These are phyloP conservation scores for Gryllus longicercus DNA, from an alignment of 2,888 invertebrate species.

Conservation along the genomic window DNA sequence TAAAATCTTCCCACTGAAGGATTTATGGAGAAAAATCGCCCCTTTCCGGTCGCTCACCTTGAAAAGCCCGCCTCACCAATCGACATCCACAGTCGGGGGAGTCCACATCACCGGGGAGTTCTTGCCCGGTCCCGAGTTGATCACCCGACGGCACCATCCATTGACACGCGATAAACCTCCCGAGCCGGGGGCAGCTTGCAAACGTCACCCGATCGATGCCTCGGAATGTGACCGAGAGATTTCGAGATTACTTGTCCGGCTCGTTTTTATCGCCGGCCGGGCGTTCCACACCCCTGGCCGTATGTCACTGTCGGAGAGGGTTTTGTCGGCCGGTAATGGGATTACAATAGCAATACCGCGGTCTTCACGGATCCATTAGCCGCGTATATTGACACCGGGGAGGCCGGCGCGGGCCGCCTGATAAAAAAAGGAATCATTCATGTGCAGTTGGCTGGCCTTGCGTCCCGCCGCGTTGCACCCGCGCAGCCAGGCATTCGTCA, in stretches of 20 bases:
- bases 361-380: constrained; percentile 10
- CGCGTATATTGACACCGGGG: not conserved
- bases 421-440: constrained; percentile 17
- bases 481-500: not conserved
- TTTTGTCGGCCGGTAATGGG: not conserved
- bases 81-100: too few relatives aligned
- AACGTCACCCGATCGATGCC: not conserved
- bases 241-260: not conserved
- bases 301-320: constrained; percentile 5
- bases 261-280: not conserved
- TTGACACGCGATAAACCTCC: not conserved
- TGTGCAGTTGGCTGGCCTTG: not conserved
- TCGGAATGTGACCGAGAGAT: not conserved
- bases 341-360: constrained; percentile 17
- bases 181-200: not conserved
- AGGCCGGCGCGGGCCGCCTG: not conserved
- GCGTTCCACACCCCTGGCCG: not conserved
- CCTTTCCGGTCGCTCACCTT: too few relatives aligned
- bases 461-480: not conserved
- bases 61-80: too few relatives aligned
- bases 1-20: too few relatives aligned
- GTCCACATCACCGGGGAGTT: not conserved
- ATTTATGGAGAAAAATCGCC: too few relatives aligned
- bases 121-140: not conserved
- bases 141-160: not conserved